These are phyloP conservation scores for Entomobrya multifasciata DNA, from an alignment of 2,888 invertebrate genomes.

Conservation along the genomic window DNA sequence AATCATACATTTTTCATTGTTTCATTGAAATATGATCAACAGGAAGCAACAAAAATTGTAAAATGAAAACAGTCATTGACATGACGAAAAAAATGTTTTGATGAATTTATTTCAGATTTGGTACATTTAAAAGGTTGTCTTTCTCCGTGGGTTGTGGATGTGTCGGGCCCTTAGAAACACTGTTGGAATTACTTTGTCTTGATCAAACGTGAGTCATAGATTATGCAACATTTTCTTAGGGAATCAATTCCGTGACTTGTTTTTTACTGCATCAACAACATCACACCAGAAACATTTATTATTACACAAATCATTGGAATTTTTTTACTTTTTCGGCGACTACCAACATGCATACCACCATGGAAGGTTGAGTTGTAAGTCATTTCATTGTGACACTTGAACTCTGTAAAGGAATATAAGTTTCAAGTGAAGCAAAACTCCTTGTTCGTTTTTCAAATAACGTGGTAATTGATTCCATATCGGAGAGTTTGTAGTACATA, in stretches of 20 bases:
- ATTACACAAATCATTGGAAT: not conserved
- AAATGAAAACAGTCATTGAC: not conserved
- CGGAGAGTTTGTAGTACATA: not conserved
- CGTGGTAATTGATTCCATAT: slow-evolving; percentile 33
- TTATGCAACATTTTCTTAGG: not conserved
- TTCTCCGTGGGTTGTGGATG: not conserved
- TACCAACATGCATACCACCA: too few relatives aligned
- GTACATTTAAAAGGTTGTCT: slow-evolving; percentile 10
- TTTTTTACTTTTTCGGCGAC: slow-evolving; percentile 31
- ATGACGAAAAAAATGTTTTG: not conserved
- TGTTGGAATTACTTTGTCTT: slow-evolving; percentile 2
- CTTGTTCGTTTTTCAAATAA: not conserved
- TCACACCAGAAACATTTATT: not conserved
- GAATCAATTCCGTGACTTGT: slow-evolving; percentile 30
- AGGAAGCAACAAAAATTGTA: not conserved
- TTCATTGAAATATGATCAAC: not conserved
- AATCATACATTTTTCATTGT: not conserved
- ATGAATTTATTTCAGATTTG: not conserved
- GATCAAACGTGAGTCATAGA: not conserved
- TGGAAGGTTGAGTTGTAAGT: not conserved
- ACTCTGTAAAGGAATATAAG: slow-evolving; percentile 13
- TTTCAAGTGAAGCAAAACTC: too few relatives aligned
- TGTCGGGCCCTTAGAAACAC: not conserved
- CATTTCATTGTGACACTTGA: slow-evolving; percentile 36
- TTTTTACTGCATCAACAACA: slow-evolving; percentile 20